These are phyloP conservation scores for Microcebus ravelobensis DNA, from an alignment of 2,113 vertebrate species.

Conservation along the genomic window DNA sequence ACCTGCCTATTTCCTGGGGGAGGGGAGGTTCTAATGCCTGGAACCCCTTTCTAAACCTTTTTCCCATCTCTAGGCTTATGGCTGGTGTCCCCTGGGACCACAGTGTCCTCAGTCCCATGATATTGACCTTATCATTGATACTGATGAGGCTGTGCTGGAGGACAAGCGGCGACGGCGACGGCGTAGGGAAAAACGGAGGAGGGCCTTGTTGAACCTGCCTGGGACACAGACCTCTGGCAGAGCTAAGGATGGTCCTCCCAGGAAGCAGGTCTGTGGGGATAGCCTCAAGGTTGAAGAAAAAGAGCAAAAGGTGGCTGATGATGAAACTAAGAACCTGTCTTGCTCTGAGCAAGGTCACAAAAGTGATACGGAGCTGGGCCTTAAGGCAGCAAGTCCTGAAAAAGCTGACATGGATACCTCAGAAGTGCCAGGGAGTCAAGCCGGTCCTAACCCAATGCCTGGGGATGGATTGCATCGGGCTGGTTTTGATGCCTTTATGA, in stretches of 20 bases:
- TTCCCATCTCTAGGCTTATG: slow-evolving; percentile 89
- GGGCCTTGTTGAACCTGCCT: slow-evolving; percentile 72
- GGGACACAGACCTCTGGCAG: slow-evolving; percentile 42
- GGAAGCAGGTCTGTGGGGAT: slow-evolving; percentile 81
- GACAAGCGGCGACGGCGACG: slow-evolving; percentile 88
- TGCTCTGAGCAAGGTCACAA: slow-evolving; percentile 39
- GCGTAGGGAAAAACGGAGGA: slow-evolving; percentile 87
- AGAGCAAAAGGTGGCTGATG: background rate
- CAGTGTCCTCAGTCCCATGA: slow-evolving; percentile 95
- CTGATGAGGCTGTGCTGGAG: slow-evolving; percentile 89
- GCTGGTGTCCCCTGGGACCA: slow-evolving; percentile 94
- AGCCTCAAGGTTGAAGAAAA: slow-evolving; percentile 16
- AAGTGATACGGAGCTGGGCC: slow-evolving; percentile 26
- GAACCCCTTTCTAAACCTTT: slow-evolving; percentile 13
- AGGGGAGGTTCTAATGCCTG: background rate
- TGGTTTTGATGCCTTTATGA: slow-evolving; percentile 99
- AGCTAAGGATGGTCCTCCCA: slow-evolving; percentile 77
- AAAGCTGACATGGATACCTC: background rate
- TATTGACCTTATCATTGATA: slow-evolving; percentile 95
- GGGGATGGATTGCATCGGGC: slow-evolving; percentile 91
- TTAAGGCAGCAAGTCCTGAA: background rate
- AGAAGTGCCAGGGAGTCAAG: slow-evolving; percentile 21
- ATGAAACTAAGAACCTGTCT: slow-evolving; percentile 35
- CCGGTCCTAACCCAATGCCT: background rate
- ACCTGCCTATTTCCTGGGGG: rapidly evolving